Base-by-base conservation (phyloP, 2,797 vertebrate genomes). In the Triplophysa bombifrons region DNA sequence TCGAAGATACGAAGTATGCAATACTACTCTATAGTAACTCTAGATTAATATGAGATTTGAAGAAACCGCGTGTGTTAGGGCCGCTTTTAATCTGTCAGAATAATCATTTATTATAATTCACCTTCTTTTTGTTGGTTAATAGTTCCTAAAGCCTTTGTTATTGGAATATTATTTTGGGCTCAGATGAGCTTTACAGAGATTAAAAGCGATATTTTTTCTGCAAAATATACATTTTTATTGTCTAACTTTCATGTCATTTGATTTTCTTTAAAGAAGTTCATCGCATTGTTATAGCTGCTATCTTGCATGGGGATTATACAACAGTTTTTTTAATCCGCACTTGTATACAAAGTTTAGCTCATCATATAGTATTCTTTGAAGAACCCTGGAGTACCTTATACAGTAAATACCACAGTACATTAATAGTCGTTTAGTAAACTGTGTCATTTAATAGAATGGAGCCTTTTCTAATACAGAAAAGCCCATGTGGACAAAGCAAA, bases 31-130 rank as follows among this genome's bases (percentile, higher is more conserved):
- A 30, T 30, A 30, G 27, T 3, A 4, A 30, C 27, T 30, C 27
- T 4, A 30, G 27, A 30, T 30, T 30, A 30, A 30, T 30, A 30
- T 30, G 27, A 30, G 27, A 30, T 30, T 30, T 2, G 27, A 3
- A 30, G 27, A 30, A 30, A 3, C 27, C 27, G 27, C 3, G 27
- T 30, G 27, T 30, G 27, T 30, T 30, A 30, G 27, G 27, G 27
- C 27, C 27, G 27, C 27, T 30, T 30, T 30, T 3, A 22, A 38
- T 58, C 76, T 85, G 64, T 46, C 10, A 78, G 74, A 84, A 66
- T 56, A 60, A 56, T 63, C n/a, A 67, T 76, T 80, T 51, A 51
- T 64, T 65, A n/a, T 80, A 72, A 58, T n/a, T n/a, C 38, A 80
- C 71, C 69, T 60, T 70, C 11, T 63, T 19, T 76, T 82, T 80